These are phyloP conservation scores for Lonchura striata DNA, from an alignment of 2,113 vertebrate species.

Conservation along the genomic window DNA sequence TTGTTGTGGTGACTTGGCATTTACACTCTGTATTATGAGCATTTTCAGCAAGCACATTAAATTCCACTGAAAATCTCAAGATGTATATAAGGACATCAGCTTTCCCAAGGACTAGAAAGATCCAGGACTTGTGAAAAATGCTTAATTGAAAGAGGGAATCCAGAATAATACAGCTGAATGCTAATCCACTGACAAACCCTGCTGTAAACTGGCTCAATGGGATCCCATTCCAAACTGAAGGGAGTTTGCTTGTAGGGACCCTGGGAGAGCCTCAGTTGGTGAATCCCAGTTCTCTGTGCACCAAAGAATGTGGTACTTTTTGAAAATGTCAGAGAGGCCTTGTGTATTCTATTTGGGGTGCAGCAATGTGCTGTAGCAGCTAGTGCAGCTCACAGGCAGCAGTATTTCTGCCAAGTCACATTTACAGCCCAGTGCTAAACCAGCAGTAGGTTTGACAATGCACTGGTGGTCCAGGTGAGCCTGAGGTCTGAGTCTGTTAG, in stretches of 20 bases:
- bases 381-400: not conserved
- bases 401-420: not conserved
- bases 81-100: not conserved
- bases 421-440: not conserved
- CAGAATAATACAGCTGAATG: not conserved
- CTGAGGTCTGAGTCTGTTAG: constrained; percentile 32
- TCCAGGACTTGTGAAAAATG: not conserved
- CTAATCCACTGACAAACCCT: not conserved
- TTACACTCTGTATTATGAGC: not conserved
- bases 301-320: not conserved
- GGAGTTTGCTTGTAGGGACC: not conserved
- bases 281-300: not conserved
- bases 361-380: not conserved
- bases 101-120: not conserved
- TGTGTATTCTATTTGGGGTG: not conserved
- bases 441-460: not conserved
- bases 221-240: not conserved
- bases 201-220: not conserved
- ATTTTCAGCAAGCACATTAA: not conserved
- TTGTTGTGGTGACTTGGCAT: not conserved
- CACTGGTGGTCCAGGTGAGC: not conserved
- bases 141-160: not conserved
- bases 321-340: not conserved
- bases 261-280: not conserved
- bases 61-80: not conserved